A percentile compares a stretch with the other conserved stretches of the same genome.
Conservation (phyloP, 1,140 invertebrate genomes). For the Propsilocerus akamusi region DNA sequence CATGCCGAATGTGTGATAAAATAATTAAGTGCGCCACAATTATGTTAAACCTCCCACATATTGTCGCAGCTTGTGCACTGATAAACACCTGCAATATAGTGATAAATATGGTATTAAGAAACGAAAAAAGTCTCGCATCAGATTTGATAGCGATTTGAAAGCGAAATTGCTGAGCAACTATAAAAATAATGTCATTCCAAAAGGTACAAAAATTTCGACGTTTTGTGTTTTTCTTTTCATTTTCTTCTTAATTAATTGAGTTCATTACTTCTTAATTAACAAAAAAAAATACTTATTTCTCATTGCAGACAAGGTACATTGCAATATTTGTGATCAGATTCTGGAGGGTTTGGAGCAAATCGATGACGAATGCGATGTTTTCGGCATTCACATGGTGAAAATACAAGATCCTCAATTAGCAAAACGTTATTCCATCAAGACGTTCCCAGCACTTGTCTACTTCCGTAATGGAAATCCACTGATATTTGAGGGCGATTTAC, state of each 20-base stretch:
- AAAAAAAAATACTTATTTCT: background rate
- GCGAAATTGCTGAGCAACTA: background rate
- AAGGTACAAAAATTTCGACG: conserved; percentile 18
- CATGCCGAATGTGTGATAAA: conserved; percentile 10
- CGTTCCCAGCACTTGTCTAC: conserved; percentile 82
- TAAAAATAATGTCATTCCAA: conserved; percentile 24
- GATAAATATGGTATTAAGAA: background rate
- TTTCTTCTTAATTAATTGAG: conserved; percentile 7
- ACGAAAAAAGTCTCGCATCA: background rate
- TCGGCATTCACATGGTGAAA: conserved; percentile 87
- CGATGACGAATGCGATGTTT: conserved; percentile 84
- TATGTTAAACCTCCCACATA: conserved; percentile 22
- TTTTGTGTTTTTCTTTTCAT: conserved; percentile 7
- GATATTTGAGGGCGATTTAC: conserved; percentile 79
- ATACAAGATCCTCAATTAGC: conserved; percentile 82
- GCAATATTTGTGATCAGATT: conserved; percentile 82
- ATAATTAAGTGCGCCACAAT: conserved; percentile 18
- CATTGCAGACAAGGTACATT: conserved; percentile 70
- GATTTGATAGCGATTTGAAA: background rate
- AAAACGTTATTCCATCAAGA: conserved; percentile 86
- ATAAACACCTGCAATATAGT: conserved; percentile 6
- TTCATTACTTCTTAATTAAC: conserved; percentile 5
- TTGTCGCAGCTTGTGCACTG: conserved; percentile 23
- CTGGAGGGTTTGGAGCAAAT: conserved; percentile 76
- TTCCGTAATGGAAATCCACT: conserved; percentile 86